phyloP scores from a whole-genome alignment of 92 coral and sea anemone species.

The Zoanthus sociatus region DNA sequence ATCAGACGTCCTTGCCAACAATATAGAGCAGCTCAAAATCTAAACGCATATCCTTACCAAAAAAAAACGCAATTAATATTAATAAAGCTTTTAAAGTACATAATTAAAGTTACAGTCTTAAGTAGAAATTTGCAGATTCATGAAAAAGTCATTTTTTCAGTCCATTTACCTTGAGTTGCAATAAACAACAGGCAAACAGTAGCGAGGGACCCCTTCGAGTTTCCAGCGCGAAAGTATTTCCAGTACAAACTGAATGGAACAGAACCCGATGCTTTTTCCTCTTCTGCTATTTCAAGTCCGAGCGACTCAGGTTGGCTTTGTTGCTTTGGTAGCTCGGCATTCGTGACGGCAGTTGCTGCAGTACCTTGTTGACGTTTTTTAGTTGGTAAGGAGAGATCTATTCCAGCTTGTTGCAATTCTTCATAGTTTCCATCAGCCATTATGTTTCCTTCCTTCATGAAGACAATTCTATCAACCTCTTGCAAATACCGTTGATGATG shows the following conservation, averaged over 20 bases:
- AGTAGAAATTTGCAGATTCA: no score
- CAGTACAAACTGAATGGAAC: constrained; percentile 32
- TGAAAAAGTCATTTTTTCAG: background rate
- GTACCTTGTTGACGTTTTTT: background rate
- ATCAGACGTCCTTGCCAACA: no score
- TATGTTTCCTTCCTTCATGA: constrained; percentile 38
- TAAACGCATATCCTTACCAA: no score
- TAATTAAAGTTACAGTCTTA: no score
- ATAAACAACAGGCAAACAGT: constrained; percentile 16
- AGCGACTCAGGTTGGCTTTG: background rate
- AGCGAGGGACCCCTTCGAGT: constrained; percentile 23
- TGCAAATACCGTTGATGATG: constrained; percentile 36
- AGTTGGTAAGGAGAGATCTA: constrained; percentile 13
- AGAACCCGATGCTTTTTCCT: constrained; percentile 23
- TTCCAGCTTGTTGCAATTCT: constrained; percentile 22
- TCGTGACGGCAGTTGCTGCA: background rate
- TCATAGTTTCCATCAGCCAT: constrained; percentile 21
- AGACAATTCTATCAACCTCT: constrained; percentile 33
- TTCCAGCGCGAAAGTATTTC: constrained; percentile 36
- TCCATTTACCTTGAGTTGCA: constrained; percentile 34
- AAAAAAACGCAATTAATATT: no score
- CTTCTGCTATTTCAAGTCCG: constrained; percentile 26
- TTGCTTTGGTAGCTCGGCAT: background rate
- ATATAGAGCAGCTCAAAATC: no score
- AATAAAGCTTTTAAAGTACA: no score